These are phyloP conservation scores for Tetranychus urticae DNA, from an alignment of 1,140 invertebrate species.

Conservation along the genomic window DNA sequence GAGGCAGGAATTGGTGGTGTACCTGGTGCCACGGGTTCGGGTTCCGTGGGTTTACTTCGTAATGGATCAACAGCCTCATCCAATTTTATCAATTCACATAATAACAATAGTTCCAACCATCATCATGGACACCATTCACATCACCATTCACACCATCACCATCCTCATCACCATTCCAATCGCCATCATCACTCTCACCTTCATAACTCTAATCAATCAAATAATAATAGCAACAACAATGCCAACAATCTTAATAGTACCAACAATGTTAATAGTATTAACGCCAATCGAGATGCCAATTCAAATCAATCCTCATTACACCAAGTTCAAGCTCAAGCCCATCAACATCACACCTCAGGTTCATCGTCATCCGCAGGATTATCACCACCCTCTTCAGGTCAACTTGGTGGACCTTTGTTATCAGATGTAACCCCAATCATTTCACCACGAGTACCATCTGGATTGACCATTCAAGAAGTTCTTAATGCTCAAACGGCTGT, in stretches of 20 bases:
- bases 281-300: not conserved
- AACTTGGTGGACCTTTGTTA: not conserved
- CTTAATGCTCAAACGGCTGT: conserved; percentile 1
- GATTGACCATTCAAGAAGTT: conserved; percentile 5
- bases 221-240: not conserved
- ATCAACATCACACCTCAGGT: not conserved
- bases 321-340: not conserved
- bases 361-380: not conserved
- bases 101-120: not conserved
- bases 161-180: not conserved
- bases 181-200: not conserved
- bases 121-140: too few relatives aligned
- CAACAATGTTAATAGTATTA: not conserved
- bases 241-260: not conserved
- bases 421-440: not conserved
- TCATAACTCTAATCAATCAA: not conserved
- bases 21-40: too few relatives aligned
- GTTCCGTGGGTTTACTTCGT: not conserved
- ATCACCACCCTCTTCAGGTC: not conserved
- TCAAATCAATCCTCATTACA: not conserved
- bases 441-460: not conserved
- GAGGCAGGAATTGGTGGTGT: conserved; percentile 7
- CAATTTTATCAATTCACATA: not conserved
- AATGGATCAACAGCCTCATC: conserved; percentile 1
- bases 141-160: not conserved